Conservation (phyloP, 2,797 vertebrate genomes). For the Poeciliopsis turneri region DNA sequence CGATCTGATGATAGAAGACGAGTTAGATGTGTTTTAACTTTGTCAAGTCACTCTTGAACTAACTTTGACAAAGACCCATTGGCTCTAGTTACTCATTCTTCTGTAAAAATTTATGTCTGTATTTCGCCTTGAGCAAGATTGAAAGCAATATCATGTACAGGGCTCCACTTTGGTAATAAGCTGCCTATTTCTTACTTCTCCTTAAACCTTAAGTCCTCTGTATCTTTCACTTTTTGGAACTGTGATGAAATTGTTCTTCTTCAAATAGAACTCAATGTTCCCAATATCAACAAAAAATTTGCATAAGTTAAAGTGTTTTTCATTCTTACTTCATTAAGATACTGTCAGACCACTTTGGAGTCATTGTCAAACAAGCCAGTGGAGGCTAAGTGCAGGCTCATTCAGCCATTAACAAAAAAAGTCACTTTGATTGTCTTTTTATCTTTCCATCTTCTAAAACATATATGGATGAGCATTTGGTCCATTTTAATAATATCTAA, state of each 20-base stretch:
- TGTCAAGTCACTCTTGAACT: conserved; percentile 5
- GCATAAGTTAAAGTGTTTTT: background rate
- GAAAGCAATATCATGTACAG: background rate
- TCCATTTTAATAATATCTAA: conserved; percentile 23
- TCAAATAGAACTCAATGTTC: background rate
- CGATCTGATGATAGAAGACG: conserved; percentile 31
- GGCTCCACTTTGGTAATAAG: background rate
- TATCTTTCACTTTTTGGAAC: background rate
- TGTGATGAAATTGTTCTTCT: background rate
- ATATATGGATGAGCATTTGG: conserved; percentile 28
- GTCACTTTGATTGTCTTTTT: conserved; percentile 21
- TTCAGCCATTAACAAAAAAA: conserved; percentile 1
- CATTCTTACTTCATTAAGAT: background rate
- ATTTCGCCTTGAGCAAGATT: background rate
- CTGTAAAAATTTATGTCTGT: background rate
- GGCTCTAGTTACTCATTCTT: background rate
- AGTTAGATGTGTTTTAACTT: conserved; percentile 12
- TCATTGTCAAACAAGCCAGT: background rate
- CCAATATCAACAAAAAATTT: background rate
- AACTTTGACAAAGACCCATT: background rate
- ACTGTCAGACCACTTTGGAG: background rate
- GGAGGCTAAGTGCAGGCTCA: background rate
- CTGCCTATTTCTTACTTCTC: background rate
- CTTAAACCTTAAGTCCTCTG: background rate
- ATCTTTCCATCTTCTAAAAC: conserved; percentile 23